phyloP scores from a whole-genome alignment of 2,113 vertebrate genomes.

The Notarius quadriscutis region DNA sequence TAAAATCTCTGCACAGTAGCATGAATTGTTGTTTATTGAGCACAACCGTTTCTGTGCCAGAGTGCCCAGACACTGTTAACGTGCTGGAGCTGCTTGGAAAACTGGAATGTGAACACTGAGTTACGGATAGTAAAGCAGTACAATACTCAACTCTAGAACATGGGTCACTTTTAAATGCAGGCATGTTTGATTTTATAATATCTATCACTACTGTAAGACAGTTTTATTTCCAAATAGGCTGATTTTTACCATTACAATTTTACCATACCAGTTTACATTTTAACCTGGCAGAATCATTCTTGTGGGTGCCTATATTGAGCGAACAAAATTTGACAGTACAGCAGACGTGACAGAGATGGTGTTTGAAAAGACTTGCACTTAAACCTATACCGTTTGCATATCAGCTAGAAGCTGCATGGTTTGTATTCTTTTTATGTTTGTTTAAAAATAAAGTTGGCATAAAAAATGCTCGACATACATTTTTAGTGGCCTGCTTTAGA shows the following conservation, averaged over 20 bases:
- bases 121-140: neutral
- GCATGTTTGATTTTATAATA: neutral
- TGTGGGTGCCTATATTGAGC: neutral
- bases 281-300: neutral
- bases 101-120: neutral
- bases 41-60: neutral
- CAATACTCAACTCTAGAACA: neutral
- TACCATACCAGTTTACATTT: neutral
- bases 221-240: neutral
- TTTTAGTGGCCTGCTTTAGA: neutral
- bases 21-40: neutral
- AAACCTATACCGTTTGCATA: neutral
- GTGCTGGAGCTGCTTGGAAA: neutral
- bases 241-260: neutral
- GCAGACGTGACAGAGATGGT: neutral
- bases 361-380: neutral
- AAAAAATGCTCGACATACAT: neutral
- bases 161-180: neutral
- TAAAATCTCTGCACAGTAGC: neutral
- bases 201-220: neutral
- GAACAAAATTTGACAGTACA: neutral
- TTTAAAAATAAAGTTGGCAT: no score
- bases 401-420: neutral
- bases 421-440: neutral
- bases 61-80: neutral